phyloP scores from a whole-genome alignment of 1,140 invertebrate species.

The Chymomyza costata region DNA sequence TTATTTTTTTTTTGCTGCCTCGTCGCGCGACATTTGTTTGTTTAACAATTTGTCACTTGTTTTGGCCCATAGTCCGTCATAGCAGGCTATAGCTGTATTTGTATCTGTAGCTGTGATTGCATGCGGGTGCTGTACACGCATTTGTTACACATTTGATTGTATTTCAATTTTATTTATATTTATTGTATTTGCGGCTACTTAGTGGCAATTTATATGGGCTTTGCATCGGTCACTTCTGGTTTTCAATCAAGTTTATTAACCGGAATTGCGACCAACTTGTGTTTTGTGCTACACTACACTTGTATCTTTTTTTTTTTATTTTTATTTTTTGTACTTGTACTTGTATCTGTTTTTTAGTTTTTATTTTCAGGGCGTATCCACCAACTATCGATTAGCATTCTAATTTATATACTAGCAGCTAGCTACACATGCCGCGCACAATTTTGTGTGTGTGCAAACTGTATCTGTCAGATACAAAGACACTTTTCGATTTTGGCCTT shows the following conservation, averaged over 20 bases:
- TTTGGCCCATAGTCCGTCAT: slow-evolving; percentile 39
- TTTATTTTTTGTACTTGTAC: slow-evolving; percentile 24
- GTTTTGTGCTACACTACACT: slow-evolving; percentile 9
- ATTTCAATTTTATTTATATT: slow-evolving; percentile 24
- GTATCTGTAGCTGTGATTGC: slow-evolving; percentile 9
- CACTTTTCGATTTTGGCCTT: slow-evolving; percentile 38
- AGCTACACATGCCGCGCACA: slow-evolving; percentile 27
- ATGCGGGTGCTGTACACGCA: slow-evolving; percentile 52
- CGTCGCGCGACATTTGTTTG: slow-evolving; percentile 43
- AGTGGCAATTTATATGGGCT: slow-evolving; percentile 59
- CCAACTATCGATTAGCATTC: slow-evolving; percentile 65
- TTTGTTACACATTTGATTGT: slow-evolving; percentile 63
- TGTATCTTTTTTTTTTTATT: slow-evolving; percentile 7
- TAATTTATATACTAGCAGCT: slow-evolving; percentile 63
- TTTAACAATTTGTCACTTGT: slow-evolving; percentile 68
- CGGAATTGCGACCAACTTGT: slow-evolving; percentile 36
- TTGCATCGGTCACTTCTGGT: slow-evolving; percentile 55
- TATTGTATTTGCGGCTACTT: slow-evolving; percentile 42
- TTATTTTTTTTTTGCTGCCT: neutral
- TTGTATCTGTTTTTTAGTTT: slow-evolving; percentile 10
- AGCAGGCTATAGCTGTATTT: too few species aligned
- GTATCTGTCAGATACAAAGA: slow-evolving; percentile 1
- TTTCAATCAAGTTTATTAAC: slow-evolving; percentile 74
- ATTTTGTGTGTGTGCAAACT: slow-evolving; percentile 43
- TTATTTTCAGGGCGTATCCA: slow-evolving; percentile 63